phyloP scores from a whole-genome alignment of 2,888 invertebrate species.

The Macaria liturata region DNA sequence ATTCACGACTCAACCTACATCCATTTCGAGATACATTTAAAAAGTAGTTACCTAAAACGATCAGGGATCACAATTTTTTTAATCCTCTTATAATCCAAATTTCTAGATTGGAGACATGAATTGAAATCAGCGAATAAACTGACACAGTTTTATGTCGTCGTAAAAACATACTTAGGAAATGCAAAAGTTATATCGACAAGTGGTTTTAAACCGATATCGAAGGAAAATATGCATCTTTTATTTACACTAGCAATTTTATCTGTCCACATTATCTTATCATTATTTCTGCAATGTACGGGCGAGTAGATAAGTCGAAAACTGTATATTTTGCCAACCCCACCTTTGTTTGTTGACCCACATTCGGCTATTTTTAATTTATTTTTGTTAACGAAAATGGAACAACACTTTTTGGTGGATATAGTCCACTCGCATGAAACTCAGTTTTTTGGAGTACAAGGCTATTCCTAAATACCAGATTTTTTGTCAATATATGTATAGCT shows the following conservation, averaged over 20 bases:
- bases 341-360: slow-evolving; percentile 78
- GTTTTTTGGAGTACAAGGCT: too few species aligned
- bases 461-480: too few species aligned
- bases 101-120: too few species aligned
- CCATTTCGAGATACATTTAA: too few species aligned
- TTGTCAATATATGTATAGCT: too few species aligned
- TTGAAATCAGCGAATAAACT: slow-evolving; percentile 6
- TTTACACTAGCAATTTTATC: slow-evolving; percentile 73
- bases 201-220: slow-evolving; percentile 52
- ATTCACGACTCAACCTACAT: too few species aligned
- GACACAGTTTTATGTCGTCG: slow-evolving; percentile 13
- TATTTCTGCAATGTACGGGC: slow-evolving; percentile 71
- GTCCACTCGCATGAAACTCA: too few species aligned
- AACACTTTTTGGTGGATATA: background rate
- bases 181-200: slow-evolving; percentile 49
- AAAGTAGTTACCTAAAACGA: too few species aligned
- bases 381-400: slow-evolving; percentile 40
- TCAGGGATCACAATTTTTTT: too few species aligned
- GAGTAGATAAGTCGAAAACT: slow-evolving; percentile 63
- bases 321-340: slow-evolving; percentile 73
- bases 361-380: slow-evolving; percentile 56
- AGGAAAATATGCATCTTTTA: slow-evolving; percentile 75
- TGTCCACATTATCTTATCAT: slow-evolving; percentile 70
- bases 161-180: slow-evolving; percentile 38
- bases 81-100: too few species aligned